Conservation (phyloP, 2,113 vertebrate species). For the Triplophysa tibetana region DNA sequence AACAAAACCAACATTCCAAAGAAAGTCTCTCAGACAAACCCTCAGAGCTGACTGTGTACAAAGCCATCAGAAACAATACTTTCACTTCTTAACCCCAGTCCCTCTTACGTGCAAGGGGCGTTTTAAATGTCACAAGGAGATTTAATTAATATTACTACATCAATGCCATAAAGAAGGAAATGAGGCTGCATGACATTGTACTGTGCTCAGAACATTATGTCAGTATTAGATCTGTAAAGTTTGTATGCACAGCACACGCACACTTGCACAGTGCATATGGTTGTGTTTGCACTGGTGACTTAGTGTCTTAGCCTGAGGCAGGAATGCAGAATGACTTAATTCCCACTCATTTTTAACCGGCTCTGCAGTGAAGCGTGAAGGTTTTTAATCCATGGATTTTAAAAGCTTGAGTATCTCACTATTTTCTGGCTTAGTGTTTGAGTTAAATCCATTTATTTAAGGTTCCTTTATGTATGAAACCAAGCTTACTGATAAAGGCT, state of each 20-base stretch:
- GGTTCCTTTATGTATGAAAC: too few relatives aligned
- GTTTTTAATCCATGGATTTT: conserved; percentile 46
- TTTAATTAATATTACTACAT: neutral
- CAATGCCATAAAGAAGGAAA: neutral
- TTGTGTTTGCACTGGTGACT: conserved; percentile 49
- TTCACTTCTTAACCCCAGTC: conserved; percentile 13
- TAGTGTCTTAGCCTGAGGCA: conserved; percentile 57
- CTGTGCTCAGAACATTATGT: conserved; percentile 4
- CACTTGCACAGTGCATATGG: neutral
- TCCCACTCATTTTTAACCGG: conserved; percentile 76
- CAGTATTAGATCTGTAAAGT: conserved; percentile 32
- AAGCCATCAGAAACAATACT: neutral
- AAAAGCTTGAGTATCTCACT: conserved; percentile 52
- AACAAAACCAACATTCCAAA: conserved; percentile 41
- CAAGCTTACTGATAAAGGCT: too few relatives aligned
- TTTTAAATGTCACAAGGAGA: neutral
- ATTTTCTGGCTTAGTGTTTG: conserved; percentile 52
- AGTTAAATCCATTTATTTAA: too few relatives aligned
- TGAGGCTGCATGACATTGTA: conserved; percentile 46
- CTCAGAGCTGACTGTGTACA: conserved; percentile 7
- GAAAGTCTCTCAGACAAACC: neutral
- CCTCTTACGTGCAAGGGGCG: neutral
- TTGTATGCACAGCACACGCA: neutral
- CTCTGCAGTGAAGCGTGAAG: conserved; percentile 68
- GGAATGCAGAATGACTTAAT: conserved; percentile 73